A percentile compares a stretch with the other conserved stretches of the same genome.
Evolutionary conservation across 2,888 invertebrate genomes (phyloP).

Genomic region (Leucoma salicis): DNA sequence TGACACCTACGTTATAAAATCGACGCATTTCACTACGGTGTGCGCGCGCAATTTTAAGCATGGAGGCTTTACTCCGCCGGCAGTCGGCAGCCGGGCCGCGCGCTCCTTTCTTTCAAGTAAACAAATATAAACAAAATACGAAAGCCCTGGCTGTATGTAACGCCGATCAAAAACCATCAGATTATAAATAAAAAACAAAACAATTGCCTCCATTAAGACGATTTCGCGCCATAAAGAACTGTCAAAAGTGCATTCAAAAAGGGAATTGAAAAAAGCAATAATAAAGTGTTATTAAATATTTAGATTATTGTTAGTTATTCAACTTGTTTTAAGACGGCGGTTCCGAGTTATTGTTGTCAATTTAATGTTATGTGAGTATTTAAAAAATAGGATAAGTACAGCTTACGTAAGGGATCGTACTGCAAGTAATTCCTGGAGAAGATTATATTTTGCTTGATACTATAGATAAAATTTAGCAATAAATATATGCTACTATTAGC

Average conservation of each 20-base stretch:
- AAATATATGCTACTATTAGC: no score
- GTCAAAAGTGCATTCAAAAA: constrained; percentile 49
- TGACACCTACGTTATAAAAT: constrained; percentile 76
- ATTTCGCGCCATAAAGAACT: constrained; percentile 59
- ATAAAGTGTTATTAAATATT: constrained; percentile 63
- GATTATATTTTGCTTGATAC: no score
- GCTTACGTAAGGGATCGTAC: constrained; percentile 70
- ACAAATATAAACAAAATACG: constrained; percentile 73
- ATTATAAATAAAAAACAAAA: constrained; percentile 32
- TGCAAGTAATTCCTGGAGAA: constrained; percentile 33
- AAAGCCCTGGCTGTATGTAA: constrained; percentile 69
- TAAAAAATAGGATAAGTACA: constrained; percentile 49
- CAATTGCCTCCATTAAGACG: constrained; percentile 27
- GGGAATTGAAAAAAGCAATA: constrained; percentile 68
- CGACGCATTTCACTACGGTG: constrained; percentile 51
- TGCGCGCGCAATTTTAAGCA: constrained; percentile 71
- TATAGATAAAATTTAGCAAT: no score
- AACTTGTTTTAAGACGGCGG: constrained; percentile 54
- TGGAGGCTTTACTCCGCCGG: constrained; percentile 68
- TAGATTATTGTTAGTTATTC: constrained; percentile 37
- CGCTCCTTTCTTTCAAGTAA: constrained; percentile 61
- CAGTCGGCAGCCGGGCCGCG: constrained; percentile 77
- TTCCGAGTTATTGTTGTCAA: constrained; percentile 54
- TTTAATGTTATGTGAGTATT: constrained; percentile 65
- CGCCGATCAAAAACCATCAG: constrained; percentile 35